Evolutionary conservation across 2,888 invertebrate genomes (phyloP).

Genomic region (Lepidocyrtoides sp.): DNA sequence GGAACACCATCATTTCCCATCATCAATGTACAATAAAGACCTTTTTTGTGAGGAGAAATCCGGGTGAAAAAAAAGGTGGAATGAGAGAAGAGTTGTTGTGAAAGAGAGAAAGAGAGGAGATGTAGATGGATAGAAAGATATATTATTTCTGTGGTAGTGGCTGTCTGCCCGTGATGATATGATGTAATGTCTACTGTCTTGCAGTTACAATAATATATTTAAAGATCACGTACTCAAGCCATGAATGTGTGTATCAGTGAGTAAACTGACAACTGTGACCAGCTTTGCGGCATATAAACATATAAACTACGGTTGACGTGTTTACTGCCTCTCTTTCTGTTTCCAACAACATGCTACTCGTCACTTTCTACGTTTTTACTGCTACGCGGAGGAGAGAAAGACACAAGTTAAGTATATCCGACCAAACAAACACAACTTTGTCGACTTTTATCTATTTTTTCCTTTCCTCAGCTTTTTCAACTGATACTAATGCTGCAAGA

Average conservation of each 20-base stretch:
- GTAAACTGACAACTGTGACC: constrained; percentile 51
- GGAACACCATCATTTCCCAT: constrained; percentile 67
- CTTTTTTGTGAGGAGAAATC: constrained; percentile 36
- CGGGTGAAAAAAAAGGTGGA: constrained; percentile 58
- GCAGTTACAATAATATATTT: constrained; percentile 31
- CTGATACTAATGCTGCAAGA: no score
- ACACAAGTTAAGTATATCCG: not conserved
- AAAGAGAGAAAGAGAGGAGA: not conserved
- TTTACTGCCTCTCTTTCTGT: constrained; percentile 51
- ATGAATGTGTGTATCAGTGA: constrained; percentile 11
- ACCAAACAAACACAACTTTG: constrained; percentile 19
- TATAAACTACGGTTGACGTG: constrained; percentile 38
- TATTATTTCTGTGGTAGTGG: constrained; percentile 22
- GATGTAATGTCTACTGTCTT: constrained; percentile 28
- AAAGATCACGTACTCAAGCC: constrained; percentile 52
- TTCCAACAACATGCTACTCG: constrained; percentile 55
- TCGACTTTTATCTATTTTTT: constrained; percentile 48
- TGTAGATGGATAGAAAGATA: constrained; percentile 16
- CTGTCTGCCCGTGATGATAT: constrained; percentile 28
- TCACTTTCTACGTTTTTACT: constrained; percentile 23
- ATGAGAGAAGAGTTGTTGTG: constrained; percentile 28
- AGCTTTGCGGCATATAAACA: constrained; percentile 33
- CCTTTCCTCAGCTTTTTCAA: constrained; percentile 3
- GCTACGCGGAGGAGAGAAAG: not conserved
- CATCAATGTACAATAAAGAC: constrained; percentile 49